Percentiles rank a stretch among this genome's conserved stretches.
Evolutionary conservation across 2,888 invertebrate species (phyloP).

Genomic region (Willowsia nigromaculata): DNA sequence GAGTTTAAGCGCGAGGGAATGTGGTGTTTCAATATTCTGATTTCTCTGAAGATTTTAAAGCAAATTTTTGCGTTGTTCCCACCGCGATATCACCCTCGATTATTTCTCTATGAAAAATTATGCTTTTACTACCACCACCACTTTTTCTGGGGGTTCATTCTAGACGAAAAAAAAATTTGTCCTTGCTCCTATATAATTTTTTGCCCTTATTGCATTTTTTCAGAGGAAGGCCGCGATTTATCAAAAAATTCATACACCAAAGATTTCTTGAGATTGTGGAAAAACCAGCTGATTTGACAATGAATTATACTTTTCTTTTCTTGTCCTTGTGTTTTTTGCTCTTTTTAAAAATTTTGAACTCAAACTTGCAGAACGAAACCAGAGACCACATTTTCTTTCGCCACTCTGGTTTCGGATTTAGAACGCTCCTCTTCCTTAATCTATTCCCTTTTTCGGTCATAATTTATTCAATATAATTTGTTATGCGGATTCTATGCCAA

Average conservation of each 20-base stretch:
- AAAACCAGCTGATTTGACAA: neutral
- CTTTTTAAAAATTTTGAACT: too few species aligned
- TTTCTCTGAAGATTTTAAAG: neutral
- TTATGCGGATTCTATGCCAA: neutral
- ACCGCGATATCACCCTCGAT: neutral
- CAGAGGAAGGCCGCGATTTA: too few species aligned
- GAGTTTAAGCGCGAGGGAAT: too few species aligned
- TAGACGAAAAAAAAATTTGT: constrained; percentile 8
- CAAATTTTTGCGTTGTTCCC: neutral
- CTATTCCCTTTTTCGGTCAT: neutral
- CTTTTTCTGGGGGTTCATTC: neutral
- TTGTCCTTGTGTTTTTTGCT: too few species aligned
- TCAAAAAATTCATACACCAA: neutral
- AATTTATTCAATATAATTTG: neutral
- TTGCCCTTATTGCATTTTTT: constrained; percentile 1
- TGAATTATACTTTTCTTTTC: neutral
- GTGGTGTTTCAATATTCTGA: too few species aligned
- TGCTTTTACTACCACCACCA: constrained; percentile 4
- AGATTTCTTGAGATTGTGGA: too few species aligned
- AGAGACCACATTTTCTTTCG: too few species aligned
- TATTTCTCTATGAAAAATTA: neutral
- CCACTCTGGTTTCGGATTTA: too few species aligned
- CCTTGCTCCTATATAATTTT: constrained; percentile 37
- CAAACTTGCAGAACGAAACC: too few species aligned
- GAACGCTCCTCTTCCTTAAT: neutral